These are phyloP conservation scores for Epirrhoe tristata DNA, from an alignment of 2,888 invertebrate genomes.

Conservation along the genomic window DNA sequence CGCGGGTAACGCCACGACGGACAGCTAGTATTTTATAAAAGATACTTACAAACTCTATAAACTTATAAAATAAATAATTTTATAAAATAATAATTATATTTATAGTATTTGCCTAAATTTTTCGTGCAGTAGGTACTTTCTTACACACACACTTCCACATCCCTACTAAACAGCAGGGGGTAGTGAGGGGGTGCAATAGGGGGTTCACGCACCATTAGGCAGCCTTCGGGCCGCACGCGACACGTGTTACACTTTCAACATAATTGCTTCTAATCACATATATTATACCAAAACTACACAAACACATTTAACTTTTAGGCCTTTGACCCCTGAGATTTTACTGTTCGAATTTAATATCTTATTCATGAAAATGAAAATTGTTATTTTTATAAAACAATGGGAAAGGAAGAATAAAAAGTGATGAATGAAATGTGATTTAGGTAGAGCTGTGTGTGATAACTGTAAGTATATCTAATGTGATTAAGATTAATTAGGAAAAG, in stretches of 20 bases:
- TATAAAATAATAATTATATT: background rate
- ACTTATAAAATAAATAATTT: too few relatives aligned
- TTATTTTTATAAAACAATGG: slow-evolving; percentile 10
- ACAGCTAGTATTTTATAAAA: too few relatives aligned
- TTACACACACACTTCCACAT: slow-evolving; percentile 20
- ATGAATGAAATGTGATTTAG: background rate
- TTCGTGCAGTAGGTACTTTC: background rate
- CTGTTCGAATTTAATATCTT: slow-evolving; percentile 23
- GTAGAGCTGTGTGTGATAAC: background rate
- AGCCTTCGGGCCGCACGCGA: slow-evolving; percentile 69
- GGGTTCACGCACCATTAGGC: slow-evolving; percentile 80
- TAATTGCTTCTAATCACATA: slow-evolving; percentile 80
- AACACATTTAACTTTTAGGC: slow-evolving; percentile 37
- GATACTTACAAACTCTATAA: too few relatives aligned
- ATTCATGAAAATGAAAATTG: slow-evolving; percentile 18
- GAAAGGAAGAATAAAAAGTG: background rate
- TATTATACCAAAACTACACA: slow-evolving; percentile 49
- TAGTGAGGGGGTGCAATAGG: slow-evolving; percentile 46
- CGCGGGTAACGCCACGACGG: too few relatives aligned
- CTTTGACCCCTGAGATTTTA: slow-evolving; percentile 32
- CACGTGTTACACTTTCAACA: slow-evolving; percentile 81
- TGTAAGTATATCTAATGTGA: background rate
- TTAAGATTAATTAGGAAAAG: background rate
- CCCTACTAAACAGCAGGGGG: slow-evolving; percentile 62
- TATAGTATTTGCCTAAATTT: background rate